phyloP scores from a whole-genome alignment of 2,888 invertebrate species.

The Pristionchus entomophagus region DNA sequence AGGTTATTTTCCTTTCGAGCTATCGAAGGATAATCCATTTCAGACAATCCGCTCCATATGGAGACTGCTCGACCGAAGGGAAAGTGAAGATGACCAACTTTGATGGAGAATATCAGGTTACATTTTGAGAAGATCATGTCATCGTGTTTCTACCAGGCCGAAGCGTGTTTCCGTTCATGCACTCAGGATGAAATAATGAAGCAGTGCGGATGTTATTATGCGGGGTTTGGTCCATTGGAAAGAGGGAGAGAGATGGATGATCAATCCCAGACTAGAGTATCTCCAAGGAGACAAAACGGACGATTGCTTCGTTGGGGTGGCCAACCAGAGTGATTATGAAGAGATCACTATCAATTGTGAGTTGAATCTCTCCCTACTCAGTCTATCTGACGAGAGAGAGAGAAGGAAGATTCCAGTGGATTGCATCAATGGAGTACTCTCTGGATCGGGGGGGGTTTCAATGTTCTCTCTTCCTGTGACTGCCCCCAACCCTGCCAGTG shows the following conservation, averaged over 20 bases:
- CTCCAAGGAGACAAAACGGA: neutral
- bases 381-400: neutral
- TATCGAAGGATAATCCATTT: neutral
- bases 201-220: conserved; percentile 76
- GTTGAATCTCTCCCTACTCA: neutral
- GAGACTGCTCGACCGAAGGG: conserved; percentile 71
- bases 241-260: neutral
- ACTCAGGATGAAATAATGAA: conserved; percentile 72
- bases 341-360: conserved; percentile 10
- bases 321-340: neutral
- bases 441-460: conserved; percentile 56
- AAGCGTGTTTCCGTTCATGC: conserved; percentile 77
- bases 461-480: conserved; percentile 63
- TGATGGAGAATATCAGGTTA: conserved; percentile 54
- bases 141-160: conserved; percentile 57
- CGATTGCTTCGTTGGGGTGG: neutral
- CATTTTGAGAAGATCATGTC: neutral
- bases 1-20: neutral
- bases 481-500: conserved; percentile 73
- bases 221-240: conserved; percentile 49
- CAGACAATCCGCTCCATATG: conserved; percentile 70
- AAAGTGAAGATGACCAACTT: conserved; percentile 55
- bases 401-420: conserved; percentile 52
- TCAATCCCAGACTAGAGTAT: neutral
- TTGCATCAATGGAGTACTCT: conserved; percentile 60